These are phyloP conservation scores for Clusia tigrina DNA, from an alignment of 2,888 invertebrate genomes.

Conservation along the genomic window DNA sequence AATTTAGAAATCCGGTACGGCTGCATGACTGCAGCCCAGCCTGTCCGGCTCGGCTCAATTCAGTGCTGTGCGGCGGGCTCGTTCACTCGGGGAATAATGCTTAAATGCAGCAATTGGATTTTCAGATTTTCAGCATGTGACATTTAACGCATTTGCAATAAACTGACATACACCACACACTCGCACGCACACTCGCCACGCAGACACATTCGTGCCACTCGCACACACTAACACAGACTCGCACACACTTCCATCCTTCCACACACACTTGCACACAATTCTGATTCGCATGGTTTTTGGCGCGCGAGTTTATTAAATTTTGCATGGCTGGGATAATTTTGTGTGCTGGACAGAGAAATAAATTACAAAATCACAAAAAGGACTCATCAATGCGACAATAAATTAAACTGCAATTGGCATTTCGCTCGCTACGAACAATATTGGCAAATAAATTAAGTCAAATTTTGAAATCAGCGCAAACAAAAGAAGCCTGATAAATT, in stretches of 20 bases:
- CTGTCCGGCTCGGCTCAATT: not conserved
- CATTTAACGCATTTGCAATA: constrained; percentile 8
- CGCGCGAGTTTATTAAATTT: not conserved
- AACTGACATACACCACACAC: not conserved
- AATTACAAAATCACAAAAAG: constrained; percentile 1
- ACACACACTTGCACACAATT: not conserved
- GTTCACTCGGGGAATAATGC: constrained; percentile 12
- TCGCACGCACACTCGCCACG: too few species aligned
- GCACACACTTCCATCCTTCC: too few species aligned
- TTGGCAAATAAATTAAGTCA: too few species aligned
- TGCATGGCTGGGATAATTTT: constrained; percentile 8
- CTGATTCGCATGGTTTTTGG: not conserved
- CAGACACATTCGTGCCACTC: too few species aligned
- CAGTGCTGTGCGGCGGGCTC: too few species aligned
- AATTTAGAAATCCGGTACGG: constrained; percentile 24
- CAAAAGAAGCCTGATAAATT: too few species aligned
- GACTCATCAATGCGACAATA: not conserved
- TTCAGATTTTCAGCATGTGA: constrained; percentile 13
- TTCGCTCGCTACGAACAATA: too few species aligned
- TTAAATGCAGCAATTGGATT: constrained; percentile 24
- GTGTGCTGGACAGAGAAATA: not conserved
- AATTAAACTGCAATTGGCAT: not conserved
- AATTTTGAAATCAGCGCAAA: too few species aligned
- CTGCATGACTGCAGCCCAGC: constrained; percentile 12
- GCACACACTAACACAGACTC: too few species aligned